phyloP scores from a whole-genome alignment of 2,797 vertebrate genomes.

The Manis crassicaudata region DNA sequence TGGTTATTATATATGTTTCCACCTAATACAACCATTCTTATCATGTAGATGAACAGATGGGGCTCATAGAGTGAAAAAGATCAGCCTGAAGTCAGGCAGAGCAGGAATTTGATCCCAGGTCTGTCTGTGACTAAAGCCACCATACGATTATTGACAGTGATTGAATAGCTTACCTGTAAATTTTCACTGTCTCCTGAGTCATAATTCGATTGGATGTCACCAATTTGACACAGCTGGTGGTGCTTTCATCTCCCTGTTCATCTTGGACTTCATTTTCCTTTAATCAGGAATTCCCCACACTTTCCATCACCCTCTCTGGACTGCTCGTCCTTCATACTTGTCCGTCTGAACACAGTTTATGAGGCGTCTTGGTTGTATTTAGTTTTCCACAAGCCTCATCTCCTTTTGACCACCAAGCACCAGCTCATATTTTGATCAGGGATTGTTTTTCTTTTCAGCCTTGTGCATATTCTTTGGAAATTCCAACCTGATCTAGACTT shows the following conservation, averaged over 20 bases:
- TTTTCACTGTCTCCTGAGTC: not conserved
- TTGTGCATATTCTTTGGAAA: not conserved
- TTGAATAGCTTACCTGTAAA: too few species aligned
- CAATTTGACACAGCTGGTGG: not conserved
- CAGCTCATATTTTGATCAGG: fast-evolving
- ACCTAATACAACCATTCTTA: not conserved
- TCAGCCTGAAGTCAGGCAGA: too few species aligned
- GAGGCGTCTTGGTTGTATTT: fast-evolving
- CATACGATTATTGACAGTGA: fast-evolving
- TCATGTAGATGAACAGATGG: not conserved
- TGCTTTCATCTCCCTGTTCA: not conserved
- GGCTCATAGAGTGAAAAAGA: not conserved
- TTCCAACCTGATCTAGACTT: not conserved
- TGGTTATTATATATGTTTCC: not conserved
- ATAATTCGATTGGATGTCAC: not conserved
- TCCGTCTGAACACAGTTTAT: not conserved
- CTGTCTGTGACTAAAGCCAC: not conserved
- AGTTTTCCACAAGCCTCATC: not conserved
- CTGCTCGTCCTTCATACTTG: not conserved
- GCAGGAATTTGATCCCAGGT: too few species aligned
- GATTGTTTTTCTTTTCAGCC: fast-evolving
- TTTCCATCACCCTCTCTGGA: fast-evolving
- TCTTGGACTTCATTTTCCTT: not conserved
- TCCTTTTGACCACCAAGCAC: fast-evolving
- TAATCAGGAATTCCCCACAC: not conserved